Evolutionary conservation across 2,888 invertebrate species (phyloP).

Genomic region (Hanleya hanleyi): DNA sequence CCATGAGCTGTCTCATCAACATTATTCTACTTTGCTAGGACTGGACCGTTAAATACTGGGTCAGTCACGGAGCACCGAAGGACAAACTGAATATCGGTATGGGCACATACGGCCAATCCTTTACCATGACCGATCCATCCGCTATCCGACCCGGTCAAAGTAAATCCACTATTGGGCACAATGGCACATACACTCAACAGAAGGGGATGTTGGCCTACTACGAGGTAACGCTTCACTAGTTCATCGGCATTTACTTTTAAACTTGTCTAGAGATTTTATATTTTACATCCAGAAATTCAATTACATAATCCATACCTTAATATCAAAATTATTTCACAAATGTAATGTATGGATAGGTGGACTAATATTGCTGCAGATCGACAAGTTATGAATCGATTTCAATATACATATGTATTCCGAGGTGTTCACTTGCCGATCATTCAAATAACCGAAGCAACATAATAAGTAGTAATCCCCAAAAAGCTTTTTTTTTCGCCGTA

Average conservation of each 20-base stretch:
- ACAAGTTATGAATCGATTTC: no score
- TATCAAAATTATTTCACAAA: no score
- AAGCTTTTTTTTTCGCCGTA: not conserved
- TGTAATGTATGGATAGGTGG: no score
- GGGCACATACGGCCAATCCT: constrained; percentile 91
- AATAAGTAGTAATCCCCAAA: no score
- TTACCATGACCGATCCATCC: constrained; percentile 82
- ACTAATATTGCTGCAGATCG: no score
- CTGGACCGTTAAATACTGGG: constrained; percentile 62
- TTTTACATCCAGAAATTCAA: no score
- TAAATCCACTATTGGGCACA: constrained; percentile 49
- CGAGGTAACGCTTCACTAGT: constrained; percentile 59
- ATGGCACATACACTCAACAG: constrained; percentile 60
- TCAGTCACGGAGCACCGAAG: constrained; percentile 85
- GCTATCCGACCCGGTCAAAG: constrained; percentile 53
- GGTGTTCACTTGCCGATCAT: no score
- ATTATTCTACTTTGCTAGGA: constrained; percentile 47
- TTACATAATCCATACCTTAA: no score
- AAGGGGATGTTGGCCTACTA: constrained; percentile 66
- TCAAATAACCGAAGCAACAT: no score
- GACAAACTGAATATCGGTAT: constrained; percentile 95
- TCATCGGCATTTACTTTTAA: no score
- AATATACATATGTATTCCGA: no score
- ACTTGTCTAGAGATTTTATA: no score
- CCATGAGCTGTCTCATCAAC: not conserved